A percentile compares a stretch with the other conserved stretches of the same genome.
These are phyloP conservation scores for Ylistrum balloti DNA, from an alignment of 1,140 invertebrate genomes.

Conservation along the genomic window DNA sequence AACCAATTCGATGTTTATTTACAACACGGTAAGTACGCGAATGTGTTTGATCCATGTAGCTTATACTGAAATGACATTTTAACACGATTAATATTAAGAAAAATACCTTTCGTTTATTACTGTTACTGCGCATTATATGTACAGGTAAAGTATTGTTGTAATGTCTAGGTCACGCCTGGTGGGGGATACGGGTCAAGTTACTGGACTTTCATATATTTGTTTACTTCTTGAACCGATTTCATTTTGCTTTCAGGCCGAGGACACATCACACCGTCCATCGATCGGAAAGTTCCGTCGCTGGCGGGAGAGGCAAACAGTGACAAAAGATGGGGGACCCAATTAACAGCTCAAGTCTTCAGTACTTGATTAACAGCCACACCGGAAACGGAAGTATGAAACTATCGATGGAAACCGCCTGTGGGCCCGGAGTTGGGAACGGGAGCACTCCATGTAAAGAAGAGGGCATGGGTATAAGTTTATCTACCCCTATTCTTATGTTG, in stretches of 20 bases:
- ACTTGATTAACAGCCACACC: neutral
- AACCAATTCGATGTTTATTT: constrained; percentile 16
- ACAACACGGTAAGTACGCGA: neutral
- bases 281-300: neutral
- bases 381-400: constrained; percentile 10
- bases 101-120: neutral
- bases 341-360: neutral
- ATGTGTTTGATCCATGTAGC: neutral
- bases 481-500: constrained; percentile 75
- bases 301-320: neutral
- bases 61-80: neutral
- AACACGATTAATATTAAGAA: neutral
- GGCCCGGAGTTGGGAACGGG: constrained; percentile 22
- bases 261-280: neutral
- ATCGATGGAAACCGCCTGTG: constrained; percentile 48
- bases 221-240: neutral
- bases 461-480: constrained; percentile 71
- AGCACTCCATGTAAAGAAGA: constrained; percentile 60
- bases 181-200: neutral
- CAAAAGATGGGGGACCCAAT: neutral
- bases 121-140: neutral
- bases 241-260: neutral
- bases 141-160: neutral
- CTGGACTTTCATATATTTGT: neutral
- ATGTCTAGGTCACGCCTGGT: neutral